Percentiles rank a stretch among this genome's conserved stretches.
phyloP scores from a whole-genome alignment of 1,140 invertebrate genomes.

The Hydropsyche tenuis region DNA sequence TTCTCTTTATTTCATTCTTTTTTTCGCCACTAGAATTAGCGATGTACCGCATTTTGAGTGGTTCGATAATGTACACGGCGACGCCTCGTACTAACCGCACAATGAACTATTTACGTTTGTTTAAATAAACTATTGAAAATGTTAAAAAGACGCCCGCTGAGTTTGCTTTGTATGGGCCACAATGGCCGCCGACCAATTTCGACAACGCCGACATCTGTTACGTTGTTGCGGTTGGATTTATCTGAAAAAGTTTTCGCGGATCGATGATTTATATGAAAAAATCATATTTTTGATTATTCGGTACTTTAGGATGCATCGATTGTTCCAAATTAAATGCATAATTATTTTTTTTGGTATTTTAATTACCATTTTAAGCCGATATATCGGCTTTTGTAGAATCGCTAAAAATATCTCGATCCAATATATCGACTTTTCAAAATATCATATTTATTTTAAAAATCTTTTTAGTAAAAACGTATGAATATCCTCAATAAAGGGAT shows the following conservation, averaged over 20 bases:
- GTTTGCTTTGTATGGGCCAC: constrained; percentile 14
- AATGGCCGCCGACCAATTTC: constrained; percentile 12
- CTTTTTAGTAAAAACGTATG: no score
- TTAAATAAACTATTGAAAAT: constrained; percentile 36
- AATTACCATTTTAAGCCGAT: no score
- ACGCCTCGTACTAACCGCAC: constrained; percentile 22
- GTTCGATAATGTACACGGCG: background rate
- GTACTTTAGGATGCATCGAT: no score
- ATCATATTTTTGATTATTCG: no score
- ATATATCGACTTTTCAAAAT: no score
- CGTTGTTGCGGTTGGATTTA: constrained; percentile 1
- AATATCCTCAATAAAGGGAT: no score
- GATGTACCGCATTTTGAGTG: constrained; percentile 28
- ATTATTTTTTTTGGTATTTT: no score
- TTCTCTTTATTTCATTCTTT: constrained; percentile 18
- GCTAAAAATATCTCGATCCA: no score
- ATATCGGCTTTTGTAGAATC: no score
- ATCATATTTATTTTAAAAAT: no score
- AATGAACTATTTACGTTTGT: constrained; percentile 42
- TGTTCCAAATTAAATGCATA: no score
- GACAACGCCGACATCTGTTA: constrained; percentile 19
- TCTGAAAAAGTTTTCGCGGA: background rate
- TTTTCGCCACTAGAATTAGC: constrained; percentile 26
- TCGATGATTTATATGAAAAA: background rate
- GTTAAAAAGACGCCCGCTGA: constrained; percentile 30